Conservation (phyloP, 2,888 invertebrate species). For the Netelia virgata region DNA sequence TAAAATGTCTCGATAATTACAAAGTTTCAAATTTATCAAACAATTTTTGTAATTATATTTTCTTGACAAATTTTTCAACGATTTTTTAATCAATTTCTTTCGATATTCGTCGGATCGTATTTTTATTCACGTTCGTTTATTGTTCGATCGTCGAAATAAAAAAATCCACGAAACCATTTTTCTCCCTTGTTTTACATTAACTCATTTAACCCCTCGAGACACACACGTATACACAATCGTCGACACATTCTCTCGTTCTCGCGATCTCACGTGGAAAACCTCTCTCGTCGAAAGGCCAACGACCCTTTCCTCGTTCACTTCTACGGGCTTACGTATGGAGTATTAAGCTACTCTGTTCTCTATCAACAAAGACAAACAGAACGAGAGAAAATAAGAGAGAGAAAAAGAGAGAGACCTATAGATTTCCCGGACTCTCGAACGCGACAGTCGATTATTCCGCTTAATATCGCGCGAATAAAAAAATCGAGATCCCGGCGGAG, state of each 20-base stretch:
- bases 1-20: no score
- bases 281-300: constrained; percentile 61
- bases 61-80: no score
- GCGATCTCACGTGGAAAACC: constrained; percentile 49
- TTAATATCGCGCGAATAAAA: constrained; percentile 63
- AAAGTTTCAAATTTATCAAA: no score
- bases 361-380: constrained; percentile 12
- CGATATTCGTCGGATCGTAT: no score
- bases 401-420: no score
- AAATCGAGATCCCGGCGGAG: constrained; percentile 31
- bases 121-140: no score
- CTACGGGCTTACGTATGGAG: constrained; percentile 45
- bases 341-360: constrained; percentile 33
- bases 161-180: background rate
- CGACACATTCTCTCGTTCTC: constrained; percentile 51
- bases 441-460: constrained; percentile 60
- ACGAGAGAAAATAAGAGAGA: no score
- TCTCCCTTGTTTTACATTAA: background rate
- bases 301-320: constrained; percentile 60
- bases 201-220: background rate
- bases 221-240: constrained; percentile 41
- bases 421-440: constrained; percentile 2
- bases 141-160: no score
- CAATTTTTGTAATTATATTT: no score
- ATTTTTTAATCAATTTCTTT: no score